Evolutionary conservation across 2,797 vertebrate species (phyloP).

Genomic region (Alcedo atthis): DNA sequence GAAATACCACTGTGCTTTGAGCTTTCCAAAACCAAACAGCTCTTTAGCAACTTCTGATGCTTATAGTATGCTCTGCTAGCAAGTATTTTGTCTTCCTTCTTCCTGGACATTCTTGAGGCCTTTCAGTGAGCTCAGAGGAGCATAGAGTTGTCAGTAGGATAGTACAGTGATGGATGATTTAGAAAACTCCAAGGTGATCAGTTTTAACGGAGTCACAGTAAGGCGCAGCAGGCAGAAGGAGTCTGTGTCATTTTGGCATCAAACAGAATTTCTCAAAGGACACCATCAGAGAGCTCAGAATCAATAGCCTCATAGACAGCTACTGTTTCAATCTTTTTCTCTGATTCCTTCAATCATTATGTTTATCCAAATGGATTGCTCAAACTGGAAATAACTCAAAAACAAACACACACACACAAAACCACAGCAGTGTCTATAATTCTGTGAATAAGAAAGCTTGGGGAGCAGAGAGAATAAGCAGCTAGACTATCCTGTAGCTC

Average conservation of each 20-base stretch:
- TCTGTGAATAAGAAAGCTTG: background rate
- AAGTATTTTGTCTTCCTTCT: background rate
- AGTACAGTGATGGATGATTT: background rate
- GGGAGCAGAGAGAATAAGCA: background rate
- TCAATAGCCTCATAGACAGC: background rate
- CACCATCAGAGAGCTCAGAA: background rate
- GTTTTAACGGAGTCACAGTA: background rate
- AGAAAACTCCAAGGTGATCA: background rate
- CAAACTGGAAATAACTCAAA: background rate
- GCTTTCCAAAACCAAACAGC: background rate
- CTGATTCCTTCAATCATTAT: background rate
- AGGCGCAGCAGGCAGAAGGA: background rate
- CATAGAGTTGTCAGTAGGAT: background rate
- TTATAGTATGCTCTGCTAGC: background rate
- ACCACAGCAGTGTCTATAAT: background rate
- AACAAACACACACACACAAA: background rate
- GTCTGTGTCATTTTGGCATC: background rate
- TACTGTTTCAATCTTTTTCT: background rate
- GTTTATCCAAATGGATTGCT: background rate
- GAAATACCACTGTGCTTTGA: background rate
- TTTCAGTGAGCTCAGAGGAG: background rate
- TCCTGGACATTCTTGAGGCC: background rate
- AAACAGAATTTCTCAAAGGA: background rate
- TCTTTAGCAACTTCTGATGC: background rate
- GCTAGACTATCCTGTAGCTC: background rate